Percentiles rank a stretch among this genome's conserved stretches.
These are phyloP conservation scores for Tipula vernalis DNA, from an alignment of 2,888 invertebrate species.

Conservation along the genomic window DNA sequence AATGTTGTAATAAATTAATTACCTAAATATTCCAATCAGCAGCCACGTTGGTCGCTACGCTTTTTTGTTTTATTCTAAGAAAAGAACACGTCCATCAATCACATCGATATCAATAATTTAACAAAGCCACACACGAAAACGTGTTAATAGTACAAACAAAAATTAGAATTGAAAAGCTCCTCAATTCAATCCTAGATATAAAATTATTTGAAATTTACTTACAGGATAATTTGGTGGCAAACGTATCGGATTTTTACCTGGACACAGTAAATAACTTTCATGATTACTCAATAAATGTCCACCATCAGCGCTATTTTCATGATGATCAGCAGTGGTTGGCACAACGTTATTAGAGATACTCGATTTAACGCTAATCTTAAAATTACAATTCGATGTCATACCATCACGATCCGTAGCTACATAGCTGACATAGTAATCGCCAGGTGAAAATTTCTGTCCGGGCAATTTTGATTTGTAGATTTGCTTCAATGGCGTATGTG, in stretches of 20 bases:
- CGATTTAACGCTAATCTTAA: constrained; percentile 43
- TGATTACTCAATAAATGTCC: constrained; percentile 20
- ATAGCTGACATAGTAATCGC: constrained; percentile 48
- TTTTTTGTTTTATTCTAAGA: no score
- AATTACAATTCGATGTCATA: constrained; percentile 48
- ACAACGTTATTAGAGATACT: not conserved
- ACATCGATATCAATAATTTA: not conserved
- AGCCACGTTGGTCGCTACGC: no score
- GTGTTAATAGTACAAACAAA: not conserved
- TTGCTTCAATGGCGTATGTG: constrained; percentile 42
- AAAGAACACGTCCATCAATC: not conserved
- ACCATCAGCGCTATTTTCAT: not conserved
- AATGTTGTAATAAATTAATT: no score
- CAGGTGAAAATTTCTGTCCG: constrained; percentile 45
- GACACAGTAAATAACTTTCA: constrained; percentile 32
- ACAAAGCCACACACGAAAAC: not conserved
- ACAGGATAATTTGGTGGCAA: constrained; percentile 30
- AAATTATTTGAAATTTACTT: constrained; percentile 25
- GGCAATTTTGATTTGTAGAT: constrained; percentile 50
- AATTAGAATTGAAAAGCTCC: not conserved
- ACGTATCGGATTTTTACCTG: constrained; percentile 28
- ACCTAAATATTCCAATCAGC: no score
- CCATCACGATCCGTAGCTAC: constrained; percentile 51
- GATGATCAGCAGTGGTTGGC: not conserved
- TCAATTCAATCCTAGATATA: constrained; percentile 11